Base-by-base conservation (phyloP, 1,140 invertebrate genomes). In the Lepidurus packardi region DNA sequence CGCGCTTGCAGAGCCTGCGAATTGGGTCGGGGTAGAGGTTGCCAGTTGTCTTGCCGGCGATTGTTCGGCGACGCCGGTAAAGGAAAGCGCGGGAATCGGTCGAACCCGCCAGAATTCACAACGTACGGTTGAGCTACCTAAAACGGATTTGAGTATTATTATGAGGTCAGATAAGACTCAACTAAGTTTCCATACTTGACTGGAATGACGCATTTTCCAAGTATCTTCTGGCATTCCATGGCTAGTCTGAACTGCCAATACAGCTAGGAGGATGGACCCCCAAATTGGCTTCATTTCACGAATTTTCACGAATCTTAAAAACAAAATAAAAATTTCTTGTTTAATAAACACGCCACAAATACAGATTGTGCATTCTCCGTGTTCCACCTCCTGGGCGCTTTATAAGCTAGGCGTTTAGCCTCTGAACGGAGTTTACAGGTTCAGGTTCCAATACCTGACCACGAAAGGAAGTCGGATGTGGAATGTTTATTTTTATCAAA, bases 1-100 rank as follows among this genome's bases (percentile, higher is more conserved):
- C 53, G 21, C 53, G 53, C 16, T 16, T 16, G 16, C 53, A n/a
- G 53, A 65, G 21, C 53, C 13, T 65, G 53, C 3, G 53, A 65
- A 65, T 16, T 65, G 13, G 53, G 53, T n/a, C 53, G 53, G 53
- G 53, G 13, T 13, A 65, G 1, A 65, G 53, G 53, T 65, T 65
- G 53, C 53, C 53, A 65, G 21, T 21, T 65, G 53, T 65, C 53
- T 65, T 65, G 53, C 53, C 53, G 53, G 21, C 53, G 53, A 65
- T 65, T 65, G 53, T 16, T 16, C 53, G 16, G 0, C 13, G 53
- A 5, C 16, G 21, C 53, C 53, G 53, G 53, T 21, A 65, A 9
- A n/a, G 53, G 53, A 65, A 65, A 65, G 53, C 53, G 53, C 53
- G 53, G 53, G 53, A 65, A 65, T n/a, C 7, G 53, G 7, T 65